phyloP scores from a whole-genome alignment of 1,140 invertebrate genomes.

The Aphaenogaster floridana region DNA sequence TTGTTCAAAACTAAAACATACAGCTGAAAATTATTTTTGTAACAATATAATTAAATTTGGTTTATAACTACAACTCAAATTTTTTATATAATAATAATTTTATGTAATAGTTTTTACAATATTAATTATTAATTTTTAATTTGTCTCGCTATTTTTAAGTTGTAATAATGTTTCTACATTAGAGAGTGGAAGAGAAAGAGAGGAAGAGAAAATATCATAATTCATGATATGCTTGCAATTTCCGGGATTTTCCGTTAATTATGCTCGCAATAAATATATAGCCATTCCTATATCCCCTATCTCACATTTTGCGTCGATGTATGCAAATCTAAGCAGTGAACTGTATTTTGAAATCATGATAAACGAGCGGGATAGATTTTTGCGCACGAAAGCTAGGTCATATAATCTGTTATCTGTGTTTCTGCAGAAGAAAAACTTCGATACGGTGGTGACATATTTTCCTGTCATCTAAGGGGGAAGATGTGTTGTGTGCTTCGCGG shows the following conservation, averaged over 20 bases:
- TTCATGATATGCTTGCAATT: neutral
- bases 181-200: neutral
- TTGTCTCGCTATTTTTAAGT: neutral
- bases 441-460: conserved; percentile 1
- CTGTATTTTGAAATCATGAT: conserved; percentile 54
- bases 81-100: neutral
- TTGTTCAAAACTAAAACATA: neutral
- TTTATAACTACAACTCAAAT: neutral
- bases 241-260: conserved; percentile 29
- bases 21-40: neutral
- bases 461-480: conserved; percentile 14
- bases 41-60: neutral
- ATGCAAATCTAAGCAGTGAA: conserved; percentile 48
- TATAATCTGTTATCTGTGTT: conserved; percentile 42
- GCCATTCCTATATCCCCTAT: neutral
- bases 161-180: neutral
- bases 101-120: neutral
- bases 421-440: conserved; percentile 28
- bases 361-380: conserved; percentile 47
- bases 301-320: conserved; percentile 41
- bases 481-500: conserved; percentile 8
- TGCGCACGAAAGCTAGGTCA: conserved; percentile 36
- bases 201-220: neutral
- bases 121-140: conserved; percentile 9
- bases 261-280: conserved; percentile 18